Evolutionary conservation across 2,113 vertebrate species (phyloP).

Genomic region (Anhinga anhinga): DNA sequence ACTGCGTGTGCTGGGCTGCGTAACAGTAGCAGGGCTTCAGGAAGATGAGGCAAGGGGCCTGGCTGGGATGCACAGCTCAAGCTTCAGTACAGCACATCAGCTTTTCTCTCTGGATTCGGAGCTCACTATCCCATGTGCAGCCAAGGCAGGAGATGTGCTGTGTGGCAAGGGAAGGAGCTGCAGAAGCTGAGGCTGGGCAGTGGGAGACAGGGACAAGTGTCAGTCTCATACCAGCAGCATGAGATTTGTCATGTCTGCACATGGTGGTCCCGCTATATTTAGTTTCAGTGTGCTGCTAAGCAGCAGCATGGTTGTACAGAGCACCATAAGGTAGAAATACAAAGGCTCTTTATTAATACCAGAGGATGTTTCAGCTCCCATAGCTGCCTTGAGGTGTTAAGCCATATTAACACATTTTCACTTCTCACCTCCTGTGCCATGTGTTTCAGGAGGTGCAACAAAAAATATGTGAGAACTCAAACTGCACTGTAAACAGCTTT

Average conservation of each 20-base stretch:
- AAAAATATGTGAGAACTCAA: not conserved
- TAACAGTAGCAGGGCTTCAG: not conserved
- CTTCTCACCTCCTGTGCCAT: not conserved
- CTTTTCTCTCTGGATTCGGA: not conserved
- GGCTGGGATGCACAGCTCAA: not conserved
- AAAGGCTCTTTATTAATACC: not conserved
- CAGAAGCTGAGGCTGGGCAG: not conserved
- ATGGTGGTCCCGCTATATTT: not conserved
- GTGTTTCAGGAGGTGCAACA: not conserved
- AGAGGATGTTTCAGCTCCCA: not conserved
- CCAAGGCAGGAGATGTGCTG: not conserved
- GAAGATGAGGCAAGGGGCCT: not conserved
- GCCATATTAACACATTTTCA: not conserved
- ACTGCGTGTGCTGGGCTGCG: fast-evolving
- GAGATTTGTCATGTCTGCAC: not conserved
- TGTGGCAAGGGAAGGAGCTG: not conserved
- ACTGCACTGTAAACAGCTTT: not conserved
- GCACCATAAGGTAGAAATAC: not conserved
- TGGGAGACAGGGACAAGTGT: not conserved
- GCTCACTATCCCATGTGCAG: not conserved
- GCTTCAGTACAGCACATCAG: not conserved
- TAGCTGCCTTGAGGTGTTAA: not conserved
- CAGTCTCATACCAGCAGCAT: not conserved
- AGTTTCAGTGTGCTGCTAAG: not conserved
- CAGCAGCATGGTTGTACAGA: not conserved